Evolutionary conservation across 2,113 vertebrate genomes (phyloP), one percentile per base, ranked within the genome.

Genomic region (Cyanoliseus patagonus): DNA sequence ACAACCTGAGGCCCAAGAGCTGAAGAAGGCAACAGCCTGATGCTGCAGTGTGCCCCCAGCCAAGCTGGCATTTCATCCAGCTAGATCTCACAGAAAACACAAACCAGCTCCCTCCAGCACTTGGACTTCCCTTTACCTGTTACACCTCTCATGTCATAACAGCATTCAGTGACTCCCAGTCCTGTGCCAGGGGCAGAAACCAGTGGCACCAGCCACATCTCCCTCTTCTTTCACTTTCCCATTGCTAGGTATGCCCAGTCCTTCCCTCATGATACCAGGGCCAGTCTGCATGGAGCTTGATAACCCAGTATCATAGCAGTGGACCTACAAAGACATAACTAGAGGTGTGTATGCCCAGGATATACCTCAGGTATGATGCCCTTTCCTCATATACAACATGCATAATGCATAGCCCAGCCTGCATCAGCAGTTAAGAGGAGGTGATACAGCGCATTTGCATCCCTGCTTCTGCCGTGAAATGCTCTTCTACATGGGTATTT

Each of bases 401-500:
- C 33, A 31, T 47, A 63, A 39, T 39, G 35, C 25, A 22, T 41
- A 66, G 25, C 28, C 12, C 53, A 55, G 76, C 33, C 46, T 63
- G 13, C 0, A 0, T 59, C 41, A 83, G 44, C 18, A 8, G 3
- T 66, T 61, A n/a, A n/a, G 11, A 31, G 33, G 64, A 87, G 31
- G 72, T n/a, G 47, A 47, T n/a, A 46, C 11, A 22, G 61, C 23
- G 33, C 33, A 62, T 69, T 73, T 64, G 4, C 30, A 81, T 55
- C 61, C 46, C 46, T 83, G 76, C 23, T 88, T n/a, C 73, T 88
- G 28, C 25, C 51, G 9, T 53, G 37, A 74, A 88, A 62, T 53
- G 74, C 39, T 87, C 27, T 70, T 75, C 57, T 47, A 6, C 9
- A 39, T 9, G 11, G 7, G 3, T 86, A 22, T 52, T 90, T 92